These are phyloP conservation scores for Apodemia mormo DNA, from an alignment of 2,888 invertebrate species.

Conservation along the genomic window DNA sequence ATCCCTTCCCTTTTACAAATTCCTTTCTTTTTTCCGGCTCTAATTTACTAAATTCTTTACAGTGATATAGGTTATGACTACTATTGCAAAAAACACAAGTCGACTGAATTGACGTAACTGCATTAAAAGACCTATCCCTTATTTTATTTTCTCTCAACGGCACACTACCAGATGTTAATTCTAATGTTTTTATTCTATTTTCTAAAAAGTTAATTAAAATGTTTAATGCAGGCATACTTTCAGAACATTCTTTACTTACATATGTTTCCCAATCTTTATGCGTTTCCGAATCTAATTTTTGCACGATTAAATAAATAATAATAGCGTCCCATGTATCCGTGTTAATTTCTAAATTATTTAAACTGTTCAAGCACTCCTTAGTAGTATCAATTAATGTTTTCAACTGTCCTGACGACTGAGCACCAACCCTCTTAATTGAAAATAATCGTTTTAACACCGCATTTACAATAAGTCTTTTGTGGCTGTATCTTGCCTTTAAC, in stretches of 20 bases:
- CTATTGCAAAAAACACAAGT: neutral
- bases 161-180: neutral
- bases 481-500: neutral
- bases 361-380: too few relatives aligned
- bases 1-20: neutral
- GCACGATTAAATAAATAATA: neutral
- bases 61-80: neutral
- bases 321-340: neutral
- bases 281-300: neutral
- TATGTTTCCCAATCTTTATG: neutral
- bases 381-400: neutral
- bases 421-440: neutral
- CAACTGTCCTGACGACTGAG: neutral
- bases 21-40: neutral
- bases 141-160: neutral
- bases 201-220: neutral
- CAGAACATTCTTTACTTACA: neutral
- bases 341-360: too few relatives aligned
- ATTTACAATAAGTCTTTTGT: neutral
- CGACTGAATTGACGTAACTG: neutral
- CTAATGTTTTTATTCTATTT: neutral
- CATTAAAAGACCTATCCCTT: neutral
- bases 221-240: neutral
- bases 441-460: neutral
- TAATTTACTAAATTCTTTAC: neutral